phyloP scores from a whole-genome alignment of 2,797 vertebrate genomes.

The Leptodactylus fallax region DNA sequence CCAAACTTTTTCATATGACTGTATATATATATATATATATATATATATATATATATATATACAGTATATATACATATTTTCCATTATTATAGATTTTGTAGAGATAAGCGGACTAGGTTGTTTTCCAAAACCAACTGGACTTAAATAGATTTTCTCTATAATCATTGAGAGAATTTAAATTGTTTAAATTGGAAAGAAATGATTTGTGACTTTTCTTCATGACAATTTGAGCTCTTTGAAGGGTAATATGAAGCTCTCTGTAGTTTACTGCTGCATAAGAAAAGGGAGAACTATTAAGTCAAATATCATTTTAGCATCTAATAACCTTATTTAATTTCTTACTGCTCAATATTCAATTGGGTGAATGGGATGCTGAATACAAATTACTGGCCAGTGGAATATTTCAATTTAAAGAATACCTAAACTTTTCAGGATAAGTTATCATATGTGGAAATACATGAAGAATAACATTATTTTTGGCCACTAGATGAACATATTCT shows the following conservation, averaged over 20 bases:
- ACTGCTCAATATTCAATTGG: background rate
- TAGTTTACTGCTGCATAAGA: constrained; percentile 10
- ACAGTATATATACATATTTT: no score
- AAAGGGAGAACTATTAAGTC: background rate
- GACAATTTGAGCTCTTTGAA: constrained; percentile 52
- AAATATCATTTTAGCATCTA: background rate
- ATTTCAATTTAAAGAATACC: background rate
- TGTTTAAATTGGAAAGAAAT: constrained; percentile 27
- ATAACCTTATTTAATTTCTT: background rate
- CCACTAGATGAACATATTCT: no score
- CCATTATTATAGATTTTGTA: constrained; percentile 51
- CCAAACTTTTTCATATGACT: no score
- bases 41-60: no score
- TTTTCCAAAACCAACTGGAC: constrained; percentile 51
- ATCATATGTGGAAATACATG: no score
- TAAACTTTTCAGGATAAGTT: no score
- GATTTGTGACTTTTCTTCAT: constrained; percentile 54
- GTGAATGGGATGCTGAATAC: background rate
- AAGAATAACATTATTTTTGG: no score
- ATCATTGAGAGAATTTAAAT: constrained; percentile 20
- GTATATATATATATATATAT: no score
- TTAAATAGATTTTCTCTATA: constrained; percentile 26
- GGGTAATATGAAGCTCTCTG: constrained; percentile 35
- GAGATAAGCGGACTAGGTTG: constrained; percentile 57
- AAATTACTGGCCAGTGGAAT: background rate